Evolutionary conservation across 2,113 vertebrate species (phyloP), one percentile per base, ranked within the genome.

Genomic region (Nothobranchius kuhntae): DNA sequence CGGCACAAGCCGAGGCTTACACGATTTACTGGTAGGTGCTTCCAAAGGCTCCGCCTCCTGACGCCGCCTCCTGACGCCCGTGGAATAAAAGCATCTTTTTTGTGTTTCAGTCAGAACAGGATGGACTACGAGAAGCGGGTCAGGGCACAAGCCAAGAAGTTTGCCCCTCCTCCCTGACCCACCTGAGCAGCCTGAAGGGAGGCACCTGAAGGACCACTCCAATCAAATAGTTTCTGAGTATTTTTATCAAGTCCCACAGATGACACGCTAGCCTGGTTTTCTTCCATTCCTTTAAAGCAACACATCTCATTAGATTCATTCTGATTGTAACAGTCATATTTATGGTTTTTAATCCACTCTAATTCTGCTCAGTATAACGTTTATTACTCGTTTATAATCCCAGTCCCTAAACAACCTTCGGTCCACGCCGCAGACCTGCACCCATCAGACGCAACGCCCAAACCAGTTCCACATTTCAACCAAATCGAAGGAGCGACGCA

Each of bases 101-200:
- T 62, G 21, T 73, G 17, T 82, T 81, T 21, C 82, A 93, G 93
- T 90, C 93, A 93, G 89, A 93, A 93, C 90, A 90, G 92, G 89
- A 91, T 92, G 91, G 93, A 93, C 86, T 93, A 93, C 65, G 91
- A 93, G 81, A 93, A 93, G 81, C 82, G 90, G 46, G 92, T 93
- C 72, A 81, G 92, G 83, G 90, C 92, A 30, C 92, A 93, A 86
- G 93, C 92, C 87, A 93, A 92, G 89, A 93, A 92, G 86, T 93
- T 92, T 53, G 90, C 93, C 68, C 92, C 92, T 9, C 60, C 6
- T 48, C 51, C 56, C 64, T 3, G 14, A 58, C 62, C 81, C 38
- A 21, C 73, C 77, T 54, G 77, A 80, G 57, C 72, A 65, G 75
- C 78, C 73, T 74, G 77, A 71, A 48, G 68, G 30, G 42, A 74